Evolutionary conservation across 2,797 vertebrate species (phyloP), one percentile per base, ranked within the genome.

Genomic region (Chloroceryle amazona): DNA sequence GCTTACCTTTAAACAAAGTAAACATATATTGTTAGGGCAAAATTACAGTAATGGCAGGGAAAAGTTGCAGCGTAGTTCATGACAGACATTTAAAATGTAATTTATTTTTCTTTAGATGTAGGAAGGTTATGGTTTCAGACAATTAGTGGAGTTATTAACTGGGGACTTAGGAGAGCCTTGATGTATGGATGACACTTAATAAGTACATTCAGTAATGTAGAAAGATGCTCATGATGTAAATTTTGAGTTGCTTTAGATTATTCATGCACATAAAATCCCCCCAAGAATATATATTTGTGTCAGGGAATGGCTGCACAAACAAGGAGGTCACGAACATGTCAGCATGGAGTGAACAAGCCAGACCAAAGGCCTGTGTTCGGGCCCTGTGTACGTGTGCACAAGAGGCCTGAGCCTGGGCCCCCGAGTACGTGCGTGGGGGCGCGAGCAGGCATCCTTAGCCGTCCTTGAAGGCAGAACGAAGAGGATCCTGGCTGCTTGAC

Each of bases 11-110:
- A 79, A 91, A 75, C 37, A 54, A 81, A 58, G 55, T 29, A 26
- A 75, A 86, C 84, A 86, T 73, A 85, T 31, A 71, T 76, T 80
- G 29, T 51, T 78, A 22, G 35, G 37, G 76, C 87, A 78, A 28
- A 72, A 54, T 62, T 58, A 49, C 41, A 63, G 12, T 46, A 55
- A 60, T 41, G 83, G 37, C 35, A 81, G n/a, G 20, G 39, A 39
- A 25, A 79, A 80, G 74, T 17, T 73, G 41, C 39, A 86, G 60
- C 5, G 21, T 10, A 55, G 37, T 22, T 83, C 37, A 55, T 76
- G 47, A 39, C 17, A 31, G n/a, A 58, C 11, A 44, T 66, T 68
- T 58, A n/a, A 65, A 70, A 83, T 33, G 44, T n/a, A 1, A 42
- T 72, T 51, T 71, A 3, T 75, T 74, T 74, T 44, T 37, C 46